Evolutionary conservation across 2,888 invertebrate species (phyloP).

Genomic region (Zele albiditarsus): DNA sequence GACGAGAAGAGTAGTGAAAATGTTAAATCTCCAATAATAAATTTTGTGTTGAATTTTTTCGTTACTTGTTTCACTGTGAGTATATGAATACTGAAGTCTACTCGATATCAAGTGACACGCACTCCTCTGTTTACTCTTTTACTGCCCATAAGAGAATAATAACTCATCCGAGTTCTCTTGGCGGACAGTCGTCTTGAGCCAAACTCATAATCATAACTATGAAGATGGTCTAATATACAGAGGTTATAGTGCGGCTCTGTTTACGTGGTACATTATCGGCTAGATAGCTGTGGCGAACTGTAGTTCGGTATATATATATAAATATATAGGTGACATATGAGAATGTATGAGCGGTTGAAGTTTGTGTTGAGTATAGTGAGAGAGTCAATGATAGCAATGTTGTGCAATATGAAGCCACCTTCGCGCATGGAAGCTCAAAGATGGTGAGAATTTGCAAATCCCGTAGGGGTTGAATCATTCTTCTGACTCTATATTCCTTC

Average conservation of each 20-base stretch:
- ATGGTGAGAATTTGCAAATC: slow-evolving; percentile 50
- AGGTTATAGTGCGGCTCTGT: neutral
- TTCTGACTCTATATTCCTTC: slow-evolving; percentile 25
- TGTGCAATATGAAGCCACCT: neutral
- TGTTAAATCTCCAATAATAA: no score
- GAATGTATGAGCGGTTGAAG: neutral
- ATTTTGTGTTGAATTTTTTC: no score
- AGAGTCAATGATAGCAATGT: neutral
- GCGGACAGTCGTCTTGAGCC: slow-evolving; percentile 62
- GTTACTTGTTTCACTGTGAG: no score
- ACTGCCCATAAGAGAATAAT: slow-evolving; percentile 32
- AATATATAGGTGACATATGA: no score
- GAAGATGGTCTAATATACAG: slow-evolving; percentile 62
- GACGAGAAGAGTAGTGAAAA: no score
- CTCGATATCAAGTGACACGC: slow-evolving; percentile 41
- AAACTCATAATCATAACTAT: slow-evolving; percentile 54
- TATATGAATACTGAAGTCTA: neutral
- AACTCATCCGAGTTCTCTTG: slow-evolving; percentile 59
- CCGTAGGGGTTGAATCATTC: slow-evolving; percentile 55
- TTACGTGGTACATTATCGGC: slow-evolving; percentile 4
- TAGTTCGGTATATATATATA: neutral
- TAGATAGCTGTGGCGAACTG: neutral
- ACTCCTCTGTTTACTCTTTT: slow-evolving; percentile 50
- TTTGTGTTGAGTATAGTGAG: neutral
- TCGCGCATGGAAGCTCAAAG: neutral